Evolutionary conservation across 2,888 invertebrate species (phyloP).

Genomic region (Clunio marinus): DNA sequence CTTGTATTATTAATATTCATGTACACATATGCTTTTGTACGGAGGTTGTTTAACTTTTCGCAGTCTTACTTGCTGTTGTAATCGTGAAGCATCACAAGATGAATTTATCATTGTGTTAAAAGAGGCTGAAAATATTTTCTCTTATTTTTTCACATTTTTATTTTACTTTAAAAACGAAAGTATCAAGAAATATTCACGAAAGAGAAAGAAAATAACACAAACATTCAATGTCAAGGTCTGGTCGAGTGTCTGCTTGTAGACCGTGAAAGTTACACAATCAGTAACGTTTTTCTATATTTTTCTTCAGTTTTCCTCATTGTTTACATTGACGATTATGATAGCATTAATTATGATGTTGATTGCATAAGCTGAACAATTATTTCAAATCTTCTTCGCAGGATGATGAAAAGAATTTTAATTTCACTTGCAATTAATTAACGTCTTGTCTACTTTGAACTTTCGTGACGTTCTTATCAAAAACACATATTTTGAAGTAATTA

Average conservation of each 20-base stretch:
- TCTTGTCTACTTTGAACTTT: too few species aligned
- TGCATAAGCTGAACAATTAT: neutral
- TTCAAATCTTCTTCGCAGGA: too few species aligned
- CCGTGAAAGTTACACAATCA: slow-evolving; percentile 29
- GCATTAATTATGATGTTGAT: neutral
- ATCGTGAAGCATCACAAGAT: too few species aligned
- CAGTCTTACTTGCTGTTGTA: too few species aligned
- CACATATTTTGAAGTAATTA: too few species aligned
- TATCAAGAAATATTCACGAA: slow-evolving; percentile 2
- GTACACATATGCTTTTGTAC: too few species aligned
- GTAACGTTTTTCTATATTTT: neutral
- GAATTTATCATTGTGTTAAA: too few species aligned
- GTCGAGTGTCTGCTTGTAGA: slow-evolving; percentile 1
- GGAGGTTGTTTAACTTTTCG: too few species aligned
- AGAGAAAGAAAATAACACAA: slow-evolving; percentile 9
- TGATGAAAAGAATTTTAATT: too few species aligned
- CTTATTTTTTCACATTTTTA: neutral
- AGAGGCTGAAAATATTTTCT: neutral
- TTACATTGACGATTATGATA: slow-evolving; percentile 1
- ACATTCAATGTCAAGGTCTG: slow-evolving; percentile 36
- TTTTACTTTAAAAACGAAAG: slow-evolving; percentile 6
- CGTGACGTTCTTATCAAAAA: too few species aligned
- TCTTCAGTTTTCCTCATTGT: slow-evolving; percentile 10
- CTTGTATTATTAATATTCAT: neutral
- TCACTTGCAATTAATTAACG: too few species aligned